Conservation (phyloP, 2,797 vertebrate species). For the Lepidocolaptes lacrymiger region DNA sequence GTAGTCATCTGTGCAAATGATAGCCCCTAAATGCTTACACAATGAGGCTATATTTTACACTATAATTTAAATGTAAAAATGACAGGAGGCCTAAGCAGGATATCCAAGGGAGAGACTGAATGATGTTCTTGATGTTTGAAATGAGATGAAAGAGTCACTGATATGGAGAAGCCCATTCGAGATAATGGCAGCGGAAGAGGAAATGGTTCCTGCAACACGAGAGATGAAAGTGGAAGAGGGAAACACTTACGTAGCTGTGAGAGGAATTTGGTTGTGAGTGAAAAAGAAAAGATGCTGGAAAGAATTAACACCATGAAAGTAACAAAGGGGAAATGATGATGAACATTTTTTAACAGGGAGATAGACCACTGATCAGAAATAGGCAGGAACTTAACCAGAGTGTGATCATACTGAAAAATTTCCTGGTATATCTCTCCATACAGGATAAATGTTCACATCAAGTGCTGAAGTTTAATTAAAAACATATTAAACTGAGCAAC, state of each 20-base stretch:
- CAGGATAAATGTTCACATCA: not conserved
- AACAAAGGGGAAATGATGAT: not conserved
- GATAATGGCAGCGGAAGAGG: conserved; percentile 42
- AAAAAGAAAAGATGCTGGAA: conserved; percentile 18
- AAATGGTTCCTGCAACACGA: conserved; percentile 2
- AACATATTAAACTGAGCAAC: not conserved
- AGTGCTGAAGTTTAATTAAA: not conserved
- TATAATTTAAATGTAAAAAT: conserved; percentile 8
- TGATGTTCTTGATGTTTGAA: conserved; percentile 38
- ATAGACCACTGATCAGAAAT: not conserved
- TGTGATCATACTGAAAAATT: not conserved
- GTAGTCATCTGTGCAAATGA: conserved; percentile 12
- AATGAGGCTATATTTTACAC: conserved; percentile 3
- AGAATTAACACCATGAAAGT: not conserved
- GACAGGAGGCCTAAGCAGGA: not conserved
- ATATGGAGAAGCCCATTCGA: not conserved
- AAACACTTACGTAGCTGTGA: conserved; percentile 1
- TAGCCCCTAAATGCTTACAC: conserved; percentile 20
- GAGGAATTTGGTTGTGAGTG: conserved; percentile 13
- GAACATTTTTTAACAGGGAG: not conserved
- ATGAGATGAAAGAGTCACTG: conserved; percentile 55
- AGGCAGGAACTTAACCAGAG: not conserved
- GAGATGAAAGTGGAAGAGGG: conserved; percentile 36
- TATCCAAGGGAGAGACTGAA: not conserved
- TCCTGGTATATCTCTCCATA: not conserved